Evolutionary conservation across 2,113 vertebrate genomes (phyloP).

Genomic region (Astatotilapia flaviijosephi): DNA sequence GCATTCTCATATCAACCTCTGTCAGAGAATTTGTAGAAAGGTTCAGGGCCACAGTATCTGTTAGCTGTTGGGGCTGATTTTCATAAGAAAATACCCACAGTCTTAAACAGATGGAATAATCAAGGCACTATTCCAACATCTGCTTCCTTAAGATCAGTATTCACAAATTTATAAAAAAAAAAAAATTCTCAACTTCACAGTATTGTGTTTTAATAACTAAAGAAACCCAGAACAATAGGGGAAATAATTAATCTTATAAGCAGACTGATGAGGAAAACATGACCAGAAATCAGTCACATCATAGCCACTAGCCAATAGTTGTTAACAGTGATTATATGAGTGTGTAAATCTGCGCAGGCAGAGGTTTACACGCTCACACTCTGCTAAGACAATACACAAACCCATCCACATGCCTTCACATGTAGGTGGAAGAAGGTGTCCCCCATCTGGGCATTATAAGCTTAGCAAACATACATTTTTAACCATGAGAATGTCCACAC

Average conservation of each 20-base stretch:
- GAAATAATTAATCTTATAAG: neutral
- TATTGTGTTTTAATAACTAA: neutral
- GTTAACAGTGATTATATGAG: neutral
- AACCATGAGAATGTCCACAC: neutral
- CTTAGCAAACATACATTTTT: neutral
- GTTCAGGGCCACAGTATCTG: neutral
- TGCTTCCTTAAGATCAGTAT: neutral
- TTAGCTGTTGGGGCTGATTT: neutral
- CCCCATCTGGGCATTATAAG: neutral
- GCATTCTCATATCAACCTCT: neutral
- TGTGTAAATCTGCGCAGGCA: neutral
- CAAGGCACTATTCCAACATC: neutral
- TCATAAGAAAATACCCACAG: neutral
- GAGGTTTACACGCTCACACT: neutral
- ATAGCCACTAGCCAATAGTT: neutral
- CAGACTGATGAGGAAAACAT: neutral
- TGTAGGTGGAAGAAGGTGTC: neutral
- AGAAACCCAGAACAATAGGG: neutral
- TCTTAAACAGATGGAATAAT: neutral
- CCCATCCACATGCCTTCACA: neutral
- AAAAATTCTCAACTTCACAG: neutral
- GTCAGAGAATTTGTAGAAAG: neutral
- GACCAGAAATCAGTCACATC: neutral
- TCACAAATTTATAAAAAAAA: neutral
- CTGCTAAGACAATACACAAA: neutral